Percentiles rank a stretch among this genome's conserved stretches.
Evolutionary conservation across 2,888 invertebrate genomes (phyloP).

Genomic region (Coronaproctus castanopsis): DNA sequence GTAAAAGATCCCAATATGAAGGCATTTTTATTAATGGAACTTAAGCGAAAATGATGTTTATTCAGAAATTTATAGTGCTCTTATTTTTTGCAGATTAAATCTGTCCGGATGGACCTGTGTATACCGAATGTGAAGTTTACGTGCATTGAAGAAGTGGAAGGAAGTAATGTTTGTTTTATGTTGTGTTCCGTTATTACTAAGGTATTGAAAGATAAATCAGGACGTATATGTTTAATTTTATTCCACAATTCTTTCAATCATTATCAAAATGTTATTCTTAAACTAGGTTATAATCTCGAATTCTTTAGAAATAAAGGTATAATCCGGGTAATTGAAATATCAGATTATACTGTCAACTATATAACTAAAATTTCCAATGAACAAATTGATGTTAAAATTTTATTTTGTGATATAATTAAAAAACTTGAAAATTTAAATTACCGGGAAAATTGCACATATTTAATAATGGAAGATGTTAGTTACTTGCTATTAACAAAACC

Average conservation of each 20-base stretch:
- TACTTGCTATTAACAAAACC: constrained; percentile 3
- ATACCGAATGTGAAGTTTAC: neutral
- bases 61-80: neutral
- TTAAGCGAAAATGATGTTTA: too few species aligned
- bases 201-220: neutral
- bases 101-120: neutral
- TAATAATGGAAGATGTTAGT: constrained; percentile 11
- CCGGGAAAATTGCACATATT: neutral
- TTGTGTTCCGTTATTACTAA: constrained; percentile 2
- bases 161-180: constrained; percentile 7
- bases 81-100: neutral
- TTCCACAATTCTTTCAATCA: constrained; percentile 9
- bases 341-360: neutral
- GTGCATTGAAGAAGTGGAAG: constrained; percentile 6
- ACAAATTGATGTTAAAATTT: neutral
- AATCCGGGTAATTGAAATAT: neutral
- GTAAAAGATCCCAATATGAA: constrained; percentile 61
- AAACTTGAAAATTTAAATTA: neutral
- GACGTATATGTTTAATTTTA: neutral
- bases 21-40: constrained; percentile 60
- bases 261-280: constrained; percentile 6
- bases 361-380: neutral
- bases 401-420: neutral
- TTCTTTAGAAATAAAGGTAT: neutral
- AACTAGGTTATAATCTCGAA: neutral